Evolutionary conservation across 2,113 vertebrate genomes (phyloP).

Genomic region (Sander lucioperca): DNA sequence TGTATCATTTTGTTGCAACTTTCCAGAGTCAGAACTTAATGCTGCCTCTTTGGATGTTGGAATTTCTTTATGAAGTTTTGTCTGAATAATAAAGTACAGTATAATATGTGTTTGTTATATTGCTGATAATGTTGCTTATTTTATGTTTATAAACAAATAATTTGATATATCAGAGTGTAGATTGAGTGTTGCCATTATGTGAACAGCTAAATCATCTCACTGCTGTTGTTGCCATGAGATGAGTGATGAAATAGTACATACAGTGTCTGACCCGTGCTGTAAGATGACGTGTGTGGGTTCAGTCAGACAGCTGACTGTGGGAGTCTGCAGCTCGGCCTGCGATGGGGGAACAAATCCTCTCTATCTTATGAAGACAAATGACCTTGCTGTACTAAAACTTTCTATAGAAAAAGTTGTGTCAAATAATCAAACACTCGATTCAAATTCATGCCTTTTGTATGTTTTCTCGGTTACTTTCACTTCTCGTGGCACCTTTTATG

Average conservation of each 20-base stretch:
- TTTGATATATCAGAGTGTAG: conserved; percentile 3
- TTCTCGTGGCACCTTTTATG: background rate
- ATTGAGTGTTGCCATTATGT: conserved; percentile 1
- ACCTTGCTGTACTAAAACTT: conserved; percentile 46
- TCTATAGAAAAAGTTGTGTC: conserved; percentile 24
- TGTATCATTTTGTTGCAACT: conserved; percentile 10
- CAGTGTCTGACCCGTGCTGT: conserved; percentile 30
- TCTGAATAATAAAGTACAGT: conserved; percentile 24
- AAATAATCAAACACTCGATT: conserved; percentile 49
- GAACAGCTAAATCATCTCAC: conserved; percentile 22
- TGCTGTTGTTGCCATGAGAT: conserved; percentile 26
- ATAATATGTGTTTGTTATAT: conserved; percentile 5
- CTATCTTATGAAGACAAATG: conserved; percentile 73
- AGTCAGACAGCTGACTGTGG: conserved; percentile 59
- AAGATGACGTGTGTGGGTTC: conserved; percentile 62
- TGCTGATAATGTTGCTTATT: conserved; percentile 2
- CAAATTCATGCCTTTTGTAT: conserved; percentile 38
- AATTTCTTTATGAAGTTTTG: background rate
- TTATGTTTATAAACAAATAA: conserved; percentile 23
- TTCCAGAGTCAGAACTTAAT: conserved; percentile 23
- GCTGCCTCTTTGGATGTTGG: conserved; percentile 26
- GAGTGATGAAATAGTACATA: conserved; percentile 43
- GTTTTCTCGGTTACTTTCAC: conserved; percentile 44
- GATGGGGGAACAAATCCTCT: conserved; percentile 52
- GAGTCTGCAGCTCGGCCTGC: conserved; percentile 46